Evolutionary conservation across 2,113 vertebrate species (phyloP).

Genomic region (Struthidea cinerea): DNA sequence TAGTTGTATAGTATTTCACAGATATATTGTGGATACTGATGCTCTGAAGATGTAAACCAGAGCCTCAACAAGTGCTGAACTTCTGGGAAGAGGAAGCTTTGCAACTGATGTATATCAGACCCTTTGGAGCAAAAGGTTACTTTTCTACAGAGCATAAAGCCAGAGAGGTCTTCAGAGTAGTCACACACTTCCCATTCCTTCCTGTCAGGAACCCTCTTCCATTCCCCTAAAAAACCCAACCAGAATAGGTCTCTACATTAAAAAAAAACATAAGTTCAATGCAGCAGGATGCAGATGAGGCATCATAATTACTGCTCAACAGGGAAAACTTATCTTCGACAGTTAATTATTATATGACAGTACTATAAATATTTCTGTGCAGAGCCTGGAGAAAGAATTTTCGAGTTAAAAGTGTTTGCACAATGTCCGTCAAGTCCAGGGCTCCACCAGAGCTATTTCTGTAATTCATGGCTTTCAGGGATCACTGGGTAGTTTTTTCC

Average conservation of each 20-base stretch:
- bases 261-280: neutral
- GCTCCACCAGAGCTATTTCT: neutral
- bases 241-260: neutral
- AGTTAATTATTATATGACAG: neutral
- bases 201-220: rapidly evolving
- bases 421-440: rapidly evolving
- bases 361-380: neutral
- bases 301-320: neutral
- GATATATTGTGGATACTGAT: neutral
- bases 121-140: neutral
- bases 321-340: neutral
- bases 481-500: neutral
- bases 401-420: neutral
- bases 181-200: neutral
- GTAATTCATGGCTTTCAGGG: neutral
- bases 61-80: neutral
- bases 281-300: neutral
- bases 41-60: neutral
- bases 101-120: neutral
- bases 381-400: neutral
- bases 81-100: neutral
- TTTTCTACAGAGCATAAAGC: neutral
- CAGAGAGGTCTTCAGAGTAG: neutral
- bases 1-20: neutral
- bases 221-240: rapidly evolving